These are phyloP conservation scores for Agrenia bidenticulata DNA, from an alignment of 2,888 invertebrate genomes.

Conservation along the genomic window DNA sequence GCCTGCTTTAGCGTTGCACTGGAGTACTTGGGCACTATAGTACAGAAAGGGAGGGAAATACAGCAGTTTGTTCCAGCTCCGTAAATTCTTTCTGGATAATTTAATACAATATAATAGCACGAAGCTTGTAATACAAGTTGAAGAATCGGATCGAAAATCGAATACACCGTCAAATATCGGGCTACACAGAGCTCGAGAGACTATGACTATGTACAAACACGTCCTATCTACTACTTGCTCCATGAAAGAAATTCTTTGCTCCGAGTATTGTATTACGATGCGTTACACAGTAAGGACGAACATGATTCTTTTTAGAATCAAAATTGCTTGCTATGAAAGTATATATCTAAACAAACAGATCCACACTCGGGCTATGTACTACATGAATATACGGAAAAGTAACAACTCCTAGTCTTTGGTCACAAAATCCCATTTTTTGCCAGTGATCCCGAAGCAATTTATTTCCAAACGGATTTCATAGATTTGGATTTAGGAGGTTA, in stretches of 20 bases:
- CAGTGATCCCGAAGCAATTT: constrained; percentile 12
- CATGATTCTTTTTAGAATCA: background rate
- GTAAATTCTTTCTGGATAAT: constrained; percentile 21
- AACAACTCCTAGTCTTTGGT: too few species aligned
- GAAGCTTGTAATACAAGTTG: background rate
- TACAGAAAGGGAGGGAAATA: background rate
- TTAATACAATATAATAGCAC: constrained; percentile 16
- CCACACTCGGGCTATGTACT: too few species aligned
- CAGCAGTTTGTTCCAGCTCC: constrained; percentile 16
- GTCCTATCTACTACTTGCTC: constrained; percentile 10
- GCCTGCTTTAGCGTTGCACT: too few species aligned
- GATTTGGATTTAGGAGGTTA: too few species aligned
- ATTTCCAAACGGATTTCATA: constrained; percentile 2
- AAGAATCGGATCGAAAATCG: constrained; percentile 18
- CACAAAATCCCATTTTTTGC: constrained; percentile 14
- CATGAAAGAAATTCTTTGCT: constrained; percentile 14
- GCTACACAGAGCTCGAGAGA: background rate
- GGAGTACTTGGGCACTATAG: too few species aligned
- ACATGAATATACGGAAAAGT: too few species aligned
- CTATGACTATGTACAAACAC: background rate
- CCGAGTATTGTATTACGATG: background rate
- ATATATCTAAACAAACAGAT: too few species aligned
- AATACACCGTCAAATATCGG: constrained; percentile 6
- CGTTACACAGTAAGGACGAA: constrained; percentile 4
- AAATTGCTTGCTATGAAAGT: too few species aligned